These are phyloP conservation scores for Strigamia maritima DNA, from an alignment of 2,888 invertebrate genomes.

Conservation along the genomic window DNA sequence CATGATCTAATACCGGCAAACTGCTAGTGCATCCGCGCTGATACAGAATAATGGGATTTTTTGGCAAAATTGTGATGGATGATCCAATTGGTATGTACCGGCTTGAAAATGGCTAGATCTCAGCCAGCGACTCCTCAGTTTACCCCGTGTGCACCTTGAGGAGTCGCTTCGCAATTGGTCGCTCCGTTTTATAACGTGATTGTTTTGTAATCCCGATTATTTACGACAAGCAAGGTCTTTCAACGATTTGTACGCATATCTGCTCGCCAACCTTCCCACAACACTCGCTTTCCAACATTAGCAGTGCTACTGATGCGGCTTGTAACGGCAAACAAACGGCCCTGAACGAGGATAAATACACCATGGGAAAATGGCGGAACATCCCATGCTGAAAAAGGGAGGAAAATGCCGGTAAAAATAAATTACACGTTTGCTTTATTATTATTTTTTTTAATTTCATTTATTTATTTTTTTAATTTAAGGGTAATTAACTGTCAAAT, in stretches of 20 bases:
- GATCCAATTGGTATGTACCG: neutral
- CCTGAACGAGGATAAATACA: conserved; percentile 21
- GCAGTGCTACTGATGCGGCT: neutral
- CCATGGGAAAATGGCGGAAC: neutral
- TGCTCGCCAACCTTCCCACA: neutral
- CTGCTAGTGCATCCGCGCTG: conserved; percentile 39
- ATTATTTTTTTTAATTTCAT: neutral
- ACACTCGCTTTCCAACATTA: neutral
- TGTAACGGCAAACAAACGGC: conserved; percentile 5
- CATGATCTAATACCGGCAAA: conserved; percentile 38
- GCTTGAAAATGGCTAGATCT: neutral
- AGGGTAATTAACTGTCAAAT: no score
- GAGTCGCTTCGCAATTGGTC: neutral
- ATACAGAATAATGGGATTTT: conserved; percentile 33
- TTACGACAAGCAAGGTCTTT: neutral
- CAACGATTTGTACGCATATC: neutral
- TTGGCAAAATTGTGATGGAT: neutral
- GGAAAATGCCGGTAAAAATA: neutral
- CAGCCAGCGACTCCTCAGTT: neutral
- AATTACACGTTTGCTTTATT: neutral
- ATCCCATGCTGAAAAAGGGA: neutral
- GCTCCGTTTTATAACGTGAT: neutral
- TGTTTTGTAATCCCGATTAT: neutral
- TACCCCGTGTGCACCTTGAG: neutral
- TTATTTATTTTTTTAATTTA: neutral